Percentiles rank a stretch among this genome's conserved stretches.
These are phyloP conservation scores for Lobophora halterata DNA, from an alignment of 2,888 invertebrate species.

Conservation along the genomic window DNA sequence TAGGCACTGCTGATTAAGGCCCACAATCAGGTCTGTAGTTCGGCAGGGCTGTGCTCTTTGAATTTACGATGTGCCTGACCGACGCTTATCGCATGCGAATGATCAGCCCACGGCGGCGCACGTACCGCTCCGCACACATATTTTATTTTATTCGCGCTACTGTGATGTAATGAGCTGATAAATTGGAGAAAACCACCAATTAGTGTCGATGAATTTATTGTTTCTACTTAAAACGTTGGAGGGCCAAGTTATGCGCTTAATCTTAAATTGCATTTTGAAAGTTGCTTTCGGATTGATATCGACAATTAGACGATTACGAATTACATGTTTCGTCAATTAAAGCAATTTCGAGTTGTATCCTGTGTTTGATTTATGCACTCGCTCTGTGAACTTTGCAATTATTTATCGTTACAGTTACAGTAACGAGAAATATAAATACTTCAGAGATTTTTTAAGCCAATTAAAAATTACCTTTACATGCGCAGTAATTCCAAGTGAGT, in stretches of 20 bases:
- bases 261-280: slow-evolving; percentile 73
- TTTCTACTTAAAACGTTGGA: slow-evolving; percentile 80
- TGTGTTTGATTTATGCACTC: slow-evolving; percentile 26
- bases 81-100: slow-evolving; percentile 80
- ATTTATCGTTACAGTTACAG: slow-evolving; percentile 18
- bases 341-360: slow-evolving; percentile 24
- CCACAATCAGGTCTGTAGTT: slow-evolving; percentile 78
- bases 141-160: slow-evolving; percentile 82
- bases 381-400: slow-evolving; percentile 21
- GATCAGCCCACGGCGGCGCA: slow-evolving; percentile 79
- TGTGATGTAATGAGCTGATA: slow-evolving; percentile 82
- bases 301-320: slow-evolving; percentile 37
- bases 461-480: slow-evolving; percentile 9
- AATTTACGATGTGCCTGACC: slow-evolving; percentile 80
- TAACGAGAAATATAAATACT: slow-evolving; percentile 9
- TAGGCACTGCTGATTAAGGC: slow-evolving; percentile 72
- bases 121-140: slow-evolving; percentile 76
- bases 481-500: slow-evolving; percentile 1
- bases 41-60: slow-evolving; percentile 75
- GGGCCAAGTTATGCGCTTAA: slow-evolving; percentile 68
- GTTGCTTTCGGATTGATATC: slow-evolving; percentile 61
- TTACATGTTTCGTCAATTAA: slow-evolving; percentile 35
- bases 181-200: slow-evolving; percentile 81
- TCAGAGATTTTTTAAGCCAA: slow-evolving; percentile 7
- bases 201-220: slow-evolving; percentile 82